Base-by-base conservation (phyloP, 2,797 vertebrate species). In the Propithecus deckenii region DNA sequence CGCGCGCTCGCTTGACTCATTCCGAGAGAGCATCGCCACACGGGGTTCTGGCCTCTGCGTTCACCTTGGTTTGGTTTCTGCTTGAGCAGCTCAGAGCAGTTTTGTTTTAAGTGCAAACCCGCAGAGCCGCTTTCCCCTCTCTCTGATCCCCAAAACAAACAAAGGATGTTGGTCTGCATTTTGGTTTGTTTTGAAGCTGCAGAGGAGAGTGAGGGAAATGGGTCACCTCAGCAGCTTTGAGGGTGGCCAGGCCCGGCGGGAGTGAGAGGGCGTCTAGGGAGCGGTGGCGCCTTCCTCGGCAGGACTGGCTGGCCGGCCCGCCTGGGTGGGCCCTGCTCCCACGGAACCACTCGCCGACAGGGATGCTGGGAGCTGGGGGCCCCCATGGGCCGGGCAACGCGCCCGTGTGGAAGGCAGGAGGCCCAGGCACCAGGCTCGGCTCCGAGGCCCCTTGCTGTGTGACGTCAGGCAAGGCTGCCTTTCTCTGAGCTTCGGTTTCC, bases 111-210 rank as follows among this genome's bases (percentile, higher is more conserved):
- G 94, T 86, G 57, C 76, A 96, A 97, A 97, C 93, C 97, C 97
- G 85, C 97, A 97, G 93, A 96, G 80, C 75, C 59, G 91, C 97
- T 96, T 96, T 96, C 94, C 83, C 92, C 72, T 38, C 41, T 86
- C 97, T 97, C 97, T 96, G 95, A 96, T 97, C 94, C 97, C 83
- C 93, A 78, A 98, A 97, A 97, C 95, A 98, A 97, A 97, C 96
- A 97, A 95, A 97, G 97, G 95, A 97, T 97, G 96, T 97, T 90
- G 96, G 97, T 97, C 91, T 98, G 90, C 91, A 78, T 87, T 95
- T 89, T 87, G 97, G 86, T 96, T 97, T 97, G 95, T 97, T 97
- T 97, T 95, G 91, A 97, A 96, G 95, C 94, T 93, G 74, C 55
- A 75, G 57, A 85, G 81, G 84, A 87, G 86, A 78, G 76, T 69